Evolutionary conservation across 2,888 invertebrate species (phyloP).

Genomic region (Electrophaes corylata): DNA sequence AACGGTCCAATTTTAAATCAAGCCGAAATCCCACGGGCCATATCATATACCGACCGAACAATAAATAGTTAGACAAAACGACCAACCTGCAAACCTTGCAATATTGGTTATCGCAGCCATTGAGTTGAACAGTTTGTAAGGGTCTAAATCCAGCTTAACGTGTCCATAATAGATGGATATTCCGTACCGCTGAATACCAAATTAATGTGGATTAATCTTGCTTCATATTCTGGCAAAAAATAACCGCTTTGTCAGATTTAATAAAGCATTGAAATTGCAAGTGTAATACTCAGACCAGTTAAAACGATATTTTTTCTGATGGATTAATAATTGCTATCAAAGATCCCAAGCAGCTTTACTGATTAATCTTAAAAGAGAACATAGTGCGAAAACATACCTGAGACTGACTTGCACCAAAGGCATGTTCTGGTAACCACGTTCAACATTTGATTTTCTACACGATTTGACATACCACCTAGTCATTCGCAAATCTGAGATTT

Average conservation of each 20-base stretch:
- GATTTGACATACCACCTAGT: neutral
- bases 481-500: neutral
- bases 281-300: too few species aligned
- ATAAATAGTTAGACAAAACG: conserved; percentile 33
- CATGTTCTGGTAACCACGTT: neutral
- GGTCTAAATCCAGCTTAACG: conserved; percentile 43
- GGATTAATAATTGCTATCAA: too few species aligned
- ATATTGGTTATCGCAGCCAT: conserved; percentile 35
- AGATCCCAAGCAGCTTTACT: too few species aligned
- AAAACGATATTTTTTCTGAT: too few species aligned
- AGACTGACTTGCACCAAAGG: neutral
- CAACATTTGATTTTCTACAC: neutral
- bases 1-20: conserved; percentile 26
- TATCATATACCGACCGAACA: conserved; percentile 23
- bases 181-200: conserved; percentile 39
- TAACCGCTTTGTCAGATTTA: conserved; percentile 18
- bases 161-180: conserved; percentile 47
- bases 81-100: conserved; percentile 21
- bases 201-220: conserved; percentile 37
- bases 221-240: conserved; percentile 27
- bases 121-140: conserved; percentile 36
- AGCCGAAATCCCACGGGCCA: conserved; percentile 29
- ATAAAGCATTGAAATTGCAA: conserved; percentile 15
- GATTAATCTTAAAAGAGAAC: too few species aligned
- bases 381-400: too few species aligned